phyloP scores from a whole-genome alignment of 2,797 vertebrate species.

The Enteromius argenteus region DNA sequence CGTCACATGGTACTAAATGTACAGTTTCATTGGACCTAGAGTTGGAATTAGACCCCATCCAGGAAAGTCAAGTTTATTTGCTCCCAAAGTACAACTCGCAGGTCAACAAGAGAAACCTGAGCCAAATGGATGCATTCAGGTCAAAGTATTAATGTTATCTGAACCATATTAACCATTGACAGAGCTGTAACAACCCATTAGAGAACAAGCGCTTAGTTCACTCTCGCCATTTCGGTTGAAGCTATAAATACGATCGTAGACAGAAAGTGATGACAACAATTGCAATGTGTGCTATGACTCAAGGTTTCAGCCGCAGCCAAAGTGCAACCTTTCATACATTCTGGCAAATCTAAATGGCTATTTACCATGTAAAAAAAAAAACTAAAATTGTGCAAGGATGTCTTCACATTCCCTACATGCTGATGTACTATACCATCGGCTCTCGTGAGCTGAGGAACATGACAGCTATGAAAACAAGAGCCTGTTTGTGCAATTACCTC shows the following conservation, averaged over 20 bases:
- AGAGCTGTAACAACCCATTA: slow-evolving; percentile 40
- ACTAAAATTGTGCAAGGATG: background rate
- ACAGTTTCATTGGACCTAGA: background rate
- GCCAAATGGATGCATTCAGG: slow-evolving; percentile 45
- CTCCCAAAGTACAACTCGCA: slow-evolving; percentile 57
- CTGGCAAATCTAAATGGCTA: background rate
- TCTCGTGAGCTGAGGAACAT: background rate
- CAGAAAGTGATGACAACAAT: slow-evolving; percentile 9
- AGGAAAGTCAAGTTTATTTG: slow-evolving; percentile 58
- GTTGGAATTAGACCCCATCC: slow-evolving; percentile 25
- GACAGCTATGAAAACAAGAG: slow-evolving; percentile 44
- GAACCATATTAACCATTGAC: slow-evolving; percentile 66
- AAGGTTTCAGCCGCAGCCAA: slow-evolving; percentile 2
- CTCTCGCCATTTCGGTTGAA: background rate
- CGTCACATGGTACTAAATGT: slow-evolving; percentile 5
- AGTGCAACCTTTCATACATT: slow-evolving; percentile 6
- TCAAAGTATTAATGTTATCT: slow-evolving; percentile 67
- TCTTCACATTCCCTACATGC: background rate
- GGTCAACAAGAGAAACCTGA: slow-evolving; percentile 40
- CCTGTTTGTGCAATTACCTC: slow-evolving; percentile 38
- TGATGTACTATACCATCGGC: background rate
- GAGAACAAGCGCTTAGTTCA: slow-evolving; percentile 20
- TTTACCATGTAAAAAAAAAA: background rate
- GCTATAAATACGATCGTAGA: slow-evolving; percentile 2
- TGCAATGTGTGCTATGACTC: background rate